Percentiles rank a stretch among this genome's conserved stretches.
Evolutionary conservation across 2,888 invertebrate species (phyloP).

Genomic region (Trypoxylon attenuatum): DNA sequence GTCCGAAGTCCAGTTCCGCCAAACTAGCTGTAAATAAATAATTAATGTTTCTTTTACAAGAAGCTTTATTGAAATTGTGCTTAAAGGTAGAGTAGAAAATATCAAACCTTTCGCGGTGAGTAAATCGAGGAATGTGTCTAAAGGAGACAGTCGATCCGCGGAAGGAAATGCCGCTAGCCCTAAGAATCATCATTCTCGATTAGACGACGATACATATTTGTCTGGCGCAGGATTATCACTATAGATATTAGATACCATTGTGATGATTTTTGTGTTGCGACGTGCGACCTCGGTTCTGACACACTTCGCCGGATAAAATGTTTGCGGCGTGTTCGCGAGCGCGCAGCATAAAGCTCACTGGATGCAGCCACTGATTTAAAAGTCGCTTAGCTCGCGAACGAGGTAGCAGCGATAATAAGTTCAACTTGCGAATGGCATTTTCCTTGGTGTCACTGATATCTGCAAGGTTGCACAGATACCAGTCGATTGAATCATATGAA

Average conservation of each 20-base stretch:
- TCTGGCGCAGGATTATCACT: too few relatives aligned
- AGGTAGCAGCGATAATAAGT: constrained; percentile 84
- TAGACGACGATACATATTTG: too few relatives aligned
- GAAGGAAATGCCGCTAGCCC: constrained; percentile 85
- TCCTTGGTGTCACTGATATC: constrained; percentile 76
- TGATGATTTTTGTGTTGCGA: constrained; percentile 68
- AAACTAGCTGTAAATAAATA: constrained; percentile 81
- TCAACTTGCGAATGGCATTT: constrained; percentile 83
- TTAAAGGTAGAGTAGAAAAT: neutral
- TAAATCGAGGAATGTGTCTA: constrained; percentile 89
- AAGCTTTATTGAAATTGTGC: neutral
- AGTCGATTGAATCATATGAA: neutral
- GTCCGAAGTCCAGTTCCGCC: constrained; percentile 89
- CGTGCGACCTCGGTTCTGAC: constrained; percentile 67
- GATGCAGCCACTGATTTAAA: constrained; percentile 86
- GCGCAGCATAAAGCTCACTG: constrained; percentile 84
- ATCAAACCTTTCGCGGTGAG: constrained; percentile 89
- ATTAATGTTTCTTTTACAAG: neutral
- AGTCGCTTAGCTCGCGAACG: constrained; percentile 86
- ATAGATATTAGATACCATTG: constrained; percentile 55
- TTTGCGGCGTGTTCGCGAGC: constrained; percentile 89
- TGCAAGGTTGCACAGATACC: constrained; percentile 20
- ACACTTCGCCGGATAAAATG: constrained; percentile 83
- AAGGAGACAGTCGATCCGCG: constrained; percentile 83
- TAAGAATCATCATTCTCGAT: too few relatives aligned